Base-by-base conservation (phyloP, 2,113 vertebrate genomes). In the Myrmophylax atrothorax region DNA sequence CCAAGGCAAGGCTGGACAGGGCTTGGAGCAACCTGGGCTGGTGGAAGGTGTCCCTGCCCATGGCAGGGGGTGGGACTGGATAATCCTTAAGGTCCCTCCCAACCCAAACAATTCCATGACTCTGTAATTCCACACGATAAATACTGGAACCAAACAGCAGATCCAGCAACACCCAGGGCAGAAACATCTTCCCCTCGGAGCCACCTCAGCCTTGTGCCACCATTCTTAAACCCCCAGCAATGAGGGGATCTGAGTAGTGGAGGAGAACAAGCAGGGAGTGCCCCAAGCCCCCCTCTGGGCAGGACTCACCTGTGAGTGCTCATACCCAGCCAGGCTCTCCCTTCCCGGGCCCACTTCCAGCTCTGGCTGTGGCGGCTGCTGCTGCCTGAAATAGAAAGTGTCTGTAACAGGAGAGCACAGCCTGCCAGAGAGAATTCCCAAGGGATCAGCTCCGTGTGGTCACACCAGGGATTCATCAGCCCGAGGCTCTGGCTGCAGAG, bases 281-380 rank as follows among this genome's bases (percentile, higher is more conserved):
- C 47, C 70, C 35, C 69, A 62, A 89, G 18, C 40, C 70, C 79
- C 49, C 14, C 23, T 8, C 6, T 13, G 59, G 35, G 24, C 3
- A 26, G 59, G 18, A 29, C 87, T 77, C 87, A 90, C 98, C 98
- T 98, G 98, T 1, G 98, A 88, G 96, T 98, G 98, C 79, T 98
- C 99, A 3, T 99, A 99, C 4, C 98, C 91, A n/a, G 97, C 73
- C 93, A 98, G 84, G 56, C 96, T 97, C 26, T 99, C 99, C 96
- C 99, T 98, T 31, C 98, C 97, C 10, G 98, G 97, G 8, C 98
- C 98, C 91, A 98, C 98, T 28, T 99, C 99, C 64, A 99, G 87
- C 76, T 99, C 99, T 1, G 98, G 84, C 92, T 99, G 99, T 1
- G 96, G 87, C 7, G 97, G 96, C 81, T 98, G 99, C 85, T 99